phyloP scores from a whole-genome alignment of 2,797 vertebrate species.

The Amblyraja radiata region DNA sequence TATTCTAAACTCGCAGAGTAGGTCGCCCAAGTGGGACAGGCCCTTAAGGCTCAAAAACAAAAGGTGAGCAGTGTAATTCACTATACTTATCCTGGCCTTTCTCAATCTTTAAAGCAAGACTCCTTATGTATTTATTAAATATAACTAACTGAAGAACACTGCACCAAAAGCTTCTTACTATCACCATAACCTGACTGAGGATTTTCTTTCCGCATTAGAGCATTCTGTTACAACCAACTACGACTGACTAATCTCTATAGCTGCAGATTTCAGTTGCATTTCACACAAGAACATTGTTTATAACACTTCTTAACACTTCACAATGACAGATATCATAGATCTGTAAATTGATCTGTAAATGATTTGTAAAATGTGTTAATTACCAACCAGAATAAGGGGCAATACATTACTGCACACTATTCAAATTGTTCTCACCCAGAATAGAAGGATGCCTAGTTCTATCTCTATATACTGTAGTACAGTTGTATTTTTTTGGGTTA shows the following conservation, averaged over 20 bases:
- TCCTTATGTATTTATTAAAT: not conserved
- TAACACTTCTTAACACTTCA: not conserved
- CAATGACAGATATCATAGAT: not conserved
- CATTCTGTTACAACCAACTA: not conserved
- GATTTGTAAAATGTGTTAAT: too few species aligned
- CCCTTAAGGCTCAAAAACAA: not conserved
- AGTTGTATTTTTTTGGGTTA: not conserved
- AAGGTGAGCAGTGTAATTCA: not conserved
- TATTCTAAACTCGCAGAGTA: too few species aligned
- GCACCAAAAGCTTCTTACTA: not conserved
- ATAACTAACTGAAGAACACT: not conserved
- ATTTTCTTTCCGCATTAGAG: not conserved
- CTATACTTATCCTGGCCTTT: not conserved
- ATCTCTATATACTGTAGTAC: not conserved
- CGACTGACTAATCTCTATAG: not conserved
- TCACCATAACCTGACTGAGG: not conserved
- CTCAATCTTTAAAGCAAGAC: not conserved
- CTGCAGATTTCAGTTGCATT: not conserved
- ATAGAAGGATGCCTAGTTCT: not conserved
- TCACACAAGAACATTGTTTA: not conserved
- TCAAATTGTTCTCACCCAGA: not conserved
- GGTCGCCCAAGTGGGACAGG: too few species aligned
- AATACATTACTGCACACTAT: not conserved
- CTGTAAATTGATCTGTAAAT: not conserved
- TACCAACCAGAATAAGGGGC: not conserved